Evolutionary conservation across 2,113 vertebrate genomes (phyloP), one percentile per base, ranked within the genome.

Genomic region (Pongo pygmaeus): DNA sequence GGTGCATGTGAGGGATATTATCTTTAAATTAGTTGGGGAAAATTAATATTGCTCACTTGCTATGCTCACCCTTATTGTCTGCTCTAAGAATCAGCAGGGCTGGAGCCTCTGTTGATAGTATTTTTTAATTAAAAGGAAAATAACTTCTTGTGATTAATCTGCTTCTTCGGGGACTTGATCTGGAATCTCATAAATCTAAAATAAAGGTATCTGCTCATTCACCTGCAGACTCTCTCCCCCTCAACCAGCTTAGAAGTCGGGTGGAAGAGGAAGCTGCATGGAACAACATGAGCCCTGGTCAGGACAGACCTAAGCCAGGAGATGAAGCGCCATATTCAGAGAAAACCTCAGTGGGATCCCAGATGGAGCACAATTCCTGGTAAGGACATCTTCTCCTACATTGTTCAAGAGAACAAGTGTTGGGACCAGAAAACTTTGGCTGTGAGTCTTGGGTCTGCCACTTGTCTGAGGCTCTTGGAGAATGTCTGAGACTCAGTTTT

Each of bases 111-210:
- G 85, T 89, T 96, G 91, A 97, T 97, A 96, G 96, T 97, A 97
- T 85, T 97, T 98, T 98, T 98, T 98, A 98, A 98, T 98, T 98
- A 98, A 97, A 96, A 97, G 95, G 67, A 93, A 98, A 97, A 98
- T 96, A 97, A 97, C 55, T 96, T 96, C 92, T 97, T 87, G 91
- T 94, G 97, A 98, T 98, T 97, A 96, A 96, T 97, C 78, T 97
- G 80, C 72, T 95, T 97, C 98, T 97, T 95, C 89, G 80, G 97
- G 96, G 94, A 97, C 70, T 91, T 91, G 77, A 95, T 96, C 35
- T 12, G 30, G 57, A 88, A 93, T 96, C 97, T 97, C 94, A 97
- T 97, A 97, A 97, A 97, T 97, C 93, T 97, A 80, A 97, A 95
- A 61, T 27, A 30, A 93, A 96, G 27, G 85, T 55, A 88, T 84